Conservation (phyloP, 2,113 vertebrate species). For the Neoarius graeffei region DNA sequence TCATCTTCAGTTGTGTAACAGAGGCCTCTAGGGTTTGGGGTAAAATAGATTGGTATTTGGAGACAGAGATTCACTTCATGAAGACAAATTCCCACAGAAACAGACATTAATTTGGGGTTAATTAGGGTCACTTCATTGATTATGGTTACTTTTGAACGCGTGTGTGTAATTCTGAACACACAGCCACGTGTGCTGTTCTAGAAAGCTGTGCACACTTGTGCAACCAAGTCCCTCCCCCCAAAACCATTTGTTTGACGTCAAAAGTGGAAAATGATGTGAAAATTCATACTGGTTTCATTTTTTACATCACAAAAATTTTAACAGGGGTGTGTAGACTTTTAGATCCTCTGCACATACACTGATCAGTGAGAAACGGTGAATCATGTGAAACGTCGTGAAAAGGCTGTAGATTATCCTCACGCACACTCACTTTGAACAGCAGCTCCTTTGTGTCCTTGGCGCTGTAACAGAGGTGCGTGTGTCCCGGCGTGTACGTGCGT, state of each 20-base stretch:
- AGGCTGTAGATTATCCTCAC: not conserved
- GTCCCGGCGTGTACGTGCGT: conserved; percentile 71
- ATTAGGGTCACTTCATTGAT: not conserved
- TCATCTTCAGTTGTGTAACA: not conserved
- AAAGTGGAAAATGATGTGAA: too few species aligned
- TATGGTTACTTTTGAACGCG: not conserved
- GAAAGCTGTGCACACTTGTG: not conserved
- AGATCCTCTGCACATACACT: not conserved
- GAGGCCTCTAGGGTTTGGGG: not conserved
- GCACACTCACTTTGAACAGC: conserved; percentile 84
- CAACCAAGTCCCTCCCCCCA: not conserved
- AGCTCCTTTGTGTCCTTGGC: conserved; percentile 83
- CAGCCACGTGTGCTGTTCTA: not conserved
- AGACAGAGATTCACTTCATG: not conserved
- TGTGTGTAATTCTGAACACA: not conserved
- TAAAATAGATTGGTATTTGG: not conserved
- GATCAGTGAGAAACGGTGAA: not conserved
- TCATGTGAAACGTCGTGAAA: not conserved
- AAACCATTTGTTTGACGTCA: too few species aligned
- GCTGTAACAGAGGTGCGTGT: conserved; percentile 84
- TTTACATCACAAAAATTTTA: not conserved
- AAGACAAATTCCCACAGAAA: not conserved
- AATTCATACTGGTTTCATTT: not conserved
- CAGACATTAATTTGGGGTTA: not conserved
- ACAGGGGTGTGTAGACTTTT: not conserved